phyloP scores from a whole-genome alignment of 2,888 invertebrate species.

The Agonopterix heracliana region DNA sequence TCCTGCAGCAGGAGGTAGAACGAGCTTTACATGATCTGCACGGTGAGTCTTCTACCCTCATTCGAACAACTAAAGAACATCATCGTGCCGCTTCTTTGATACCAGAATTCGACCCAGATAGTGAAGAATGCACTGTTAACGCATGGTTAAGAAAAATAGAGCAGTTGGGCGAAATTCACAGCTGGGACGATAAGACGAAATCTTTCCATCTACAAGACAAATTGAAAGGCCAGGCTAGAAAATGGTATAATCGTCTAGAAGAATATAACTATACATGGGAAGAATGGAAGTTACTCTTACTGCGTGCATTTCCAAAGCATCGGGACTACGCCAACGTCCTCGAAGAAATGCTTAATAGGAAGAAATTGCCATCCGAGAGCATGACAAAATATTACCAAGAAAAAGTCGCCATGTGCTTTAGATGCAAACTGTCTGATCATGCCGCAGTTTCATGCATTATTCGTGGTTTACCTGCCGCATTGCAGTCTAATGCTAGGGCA shows the following conservation, averaged over 20 bases:
- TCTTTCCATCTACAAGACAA: slow-evolving; percentile 20
- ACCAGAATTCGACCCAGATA: slow-evolving; percentile 15
- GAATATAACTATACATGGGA: slow-evolving; percentile 22
- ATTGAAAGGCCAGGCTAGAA: slow-evolving; percentile 20
- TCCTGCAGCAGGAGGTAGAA: slow-evolving; percentile 3
- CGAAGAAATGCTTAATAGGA: slow-evolving; percentile 21
- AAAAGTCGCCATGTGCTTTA: slow-evolving; percentile 24
- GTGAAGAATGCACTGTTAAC: slow-evolving; percentile 11
- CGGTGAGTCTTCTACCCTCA: not conserved
- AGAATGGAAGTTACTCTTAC: slow-evolving; percentile 23
- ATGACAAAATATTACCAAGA: slow-evolving; percentile 31
- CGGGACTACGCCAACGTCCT: slow-evolving; percentile 18
- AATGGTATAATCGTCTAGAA: slow-evolving; percentile 21
- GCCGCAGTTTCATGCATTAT: slow-evolving; percentile 22
- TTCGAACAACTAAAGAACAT: not conserved
- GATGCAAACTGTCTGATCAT: slow-evolving; percentile 20
- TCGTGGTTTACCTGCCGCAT: slow-evolving; percentile 15
- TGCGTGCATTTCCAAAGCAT: slow-evolving; percentile 21
- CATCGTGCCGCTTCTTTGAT: slow-evolving; percentile 12
- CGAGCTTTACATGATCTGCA: slow-evolving; percentile 1
- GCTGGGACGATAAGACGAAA: slow-evolving; percentile 19
- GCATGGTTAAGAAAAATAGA: slow-evolving; percentile 19
- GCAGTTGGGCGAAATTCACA: slow-evolving; percentile 18
- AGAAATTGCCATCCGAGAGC: slow-evolving; percentile 15
- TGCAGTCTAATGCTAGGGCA: slow-evolving; percentile 22